Conservation (phyloP, 1,140 invertebrate species). For the Eciton burchellii region DNA sequence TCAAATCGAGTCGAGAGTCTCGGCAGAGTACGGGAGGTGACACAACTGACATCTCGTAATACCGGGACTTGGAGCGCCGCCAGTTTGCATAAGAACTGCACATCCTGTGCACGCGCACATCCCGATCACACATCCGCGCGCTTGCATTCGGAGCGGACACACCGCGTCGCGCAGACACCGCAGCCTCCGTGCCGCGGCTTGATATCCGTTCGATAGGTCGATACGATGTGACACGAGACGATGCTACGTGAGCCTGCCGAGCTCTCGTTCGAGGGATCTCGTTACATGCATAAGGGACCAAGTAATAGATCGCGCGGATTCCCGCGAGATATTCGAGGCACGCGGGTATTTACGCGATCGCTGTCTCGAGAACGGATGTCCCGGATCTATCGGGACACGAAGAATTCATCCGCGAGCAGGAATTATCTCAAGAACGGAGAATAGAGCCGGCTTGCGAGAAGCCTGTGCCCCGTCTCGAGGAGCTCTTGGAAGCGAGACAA, state of each 20-base stretch:
- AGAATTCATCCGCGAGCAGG: slow-evolving; percentile 9
- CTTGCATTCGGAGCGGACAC: slow-evolving; percentile 62
- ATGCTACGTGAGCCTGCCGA: slow-evolving; percentile 62
- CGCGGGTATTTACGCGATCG: slow-evolving; percentile 12
- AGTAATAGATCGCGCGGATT: slow-evolving; percentile 67
- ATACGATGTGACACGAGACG: slow-evolving; percentile 75
- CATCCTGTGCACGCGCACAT: too few species aligned
- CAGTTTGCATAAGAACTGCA: slow-evolving; percentile 84
- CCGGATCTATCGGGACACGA: neutral
- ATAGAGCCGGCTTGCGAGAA: too few species aligned
- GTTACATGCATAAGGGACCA: slow-evolving; percentile 47
- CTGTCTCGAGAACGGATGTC: slow-evolving; percentile 25
- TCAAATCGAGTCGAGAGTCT: slow-evolving; percentile 72
- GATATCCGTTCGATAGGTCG: slow-evolving; percentile 78
- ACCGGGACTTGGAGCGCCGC: slow-evolving; percentile 80
- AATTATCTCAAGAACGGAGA: neutral
- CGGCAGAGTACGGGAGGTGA: slow-evolving; percentile 70
- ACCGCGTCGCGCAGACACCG: slow-evolving; percentile 58
- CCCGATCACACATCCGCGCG: slow-evolving; percentile 68
- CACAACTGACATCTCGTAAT: slow-evolving; percentile 84
- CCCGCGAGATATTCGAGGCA: slow-evolving; percentile 35
- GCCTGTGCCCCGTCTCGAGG: too few species aligned
- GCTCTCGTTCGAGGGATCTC: slow-evolving; percentile 41
- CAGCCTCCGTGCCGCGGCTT: slow-evolving; percentile 50
- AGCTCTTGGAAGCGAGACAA: too few species aligned